Evolutionary conservation across 2,888 invertebrate species (phyloP), one percentile per base, ranked within the genome.

Genomic region (Cerceris ruficornis): DNA sequence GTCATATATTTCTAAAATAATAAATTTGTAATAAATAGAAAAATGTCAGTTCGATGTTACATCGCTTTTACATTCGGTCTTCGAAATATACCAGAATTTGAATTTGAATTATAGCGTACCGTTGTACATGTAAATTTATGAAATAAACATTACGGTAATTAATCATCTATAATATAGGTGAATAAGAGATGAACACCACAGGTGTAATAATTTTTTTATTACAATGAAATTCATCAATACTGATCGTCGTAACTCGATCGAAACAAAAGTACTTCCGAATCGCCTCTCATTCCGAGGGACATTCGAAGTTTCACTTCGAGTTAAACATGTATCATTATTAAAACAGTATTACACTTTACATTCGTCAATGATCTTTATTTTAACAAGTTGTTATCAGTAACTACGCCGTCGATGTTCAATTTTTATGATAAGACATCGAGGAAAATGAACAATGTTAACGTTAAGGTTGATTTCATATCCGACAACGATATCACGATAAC

Each of bases 181-280:
- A 54, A 60, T 54, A 7, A 61, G 11, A 42, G 17, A 28, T 55
- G n/a, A 28, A 42, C 0, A 15, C 1, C 7, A 15, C 13, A 2
- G 28, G 28, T 28, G 28, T 50, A 69, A 78, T 55, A 70, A 61
- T 65, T 43, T 7, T 73, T 73, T 77, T 70, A 67, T 80, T 64
- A 64, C 62, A 73, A 67, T 59, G 43, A 58, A 9, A n/a, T 14
- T 42, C 46, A 9, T 14, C 42, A 54, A 66, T 69, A 13, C 42
- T 13, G 8, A 49, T 66, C 11, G 15, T 70, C 70, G 72, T 60
- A 72, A 57, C 65, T 65, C 49, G 39, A 57, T 5, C 58, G 50
- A 79, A 79, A 57, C 39, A 66, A 75, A 65, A 75, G 62, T 70
- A 71, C 9, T 71, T 60, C 50, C 9, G 9, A 72, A 60, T 6